Base-by-base conservation (phyloP, 2,113 vertebrate species). In the Amia ocellicauda region DNA sequence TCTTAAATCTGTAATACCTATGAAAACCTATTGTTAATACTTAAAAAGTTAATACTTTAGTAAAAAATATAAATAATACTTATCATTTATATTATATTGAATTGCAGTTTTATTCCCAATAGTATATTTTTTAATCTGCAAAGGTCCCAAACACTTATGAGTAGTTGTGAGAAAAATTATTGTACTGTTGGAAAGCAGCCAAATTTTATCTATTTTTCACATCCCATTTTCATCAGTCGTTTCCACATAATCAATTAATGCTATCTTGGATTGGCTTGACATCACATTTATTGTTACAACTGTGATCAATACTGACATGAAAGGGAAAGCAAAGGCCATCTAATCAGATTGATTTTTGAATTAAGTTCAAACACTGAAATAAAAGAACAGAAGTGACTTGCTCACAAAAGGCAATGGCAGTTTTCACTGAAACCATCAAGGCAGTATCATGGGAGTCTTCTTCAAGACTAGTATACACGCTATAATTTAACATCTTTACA, bases 141-240 rank as follows among this genome's bases (percentile, higher is more conserved):
- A 11, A 36, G 31, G 31, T 36, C 31, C 11, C 11, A 5, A 36
- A 36, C 31, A n/a, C n/a, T n/a, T n/a, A n/a, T n/a, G n/a, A 36
- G 31, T 5, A 36, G 31, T 11, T 11, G 31, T 36, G 31, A 7
- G 31, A 36, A 36, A 36, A 36, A 36, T 5, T 7, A 5, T 36
- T 7, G 5, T 11, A 36, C 11, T 80, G 72, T 77, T 63, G 67
- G 84, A 77, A 80, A 81, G 72, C 77, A 74, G 72, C 80, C 74
- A 68, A 78, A 68, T 78, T 85, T 85, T 83, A 88, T 83, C 83
- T 82, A 68, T 75, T 85, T 88, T 85, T 78, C 83, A 86, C 87
- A 85, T 85, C 82, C 78, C 81, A 82, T 82, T 87, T 75, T 83
- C 72, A 80, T 86, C 74, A 73, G 77, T 20, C 43, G n/a, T 19